Conservation (phyloP, 1,140 invertebrate genomes). For the Calephelis virginiensis region DNA sequence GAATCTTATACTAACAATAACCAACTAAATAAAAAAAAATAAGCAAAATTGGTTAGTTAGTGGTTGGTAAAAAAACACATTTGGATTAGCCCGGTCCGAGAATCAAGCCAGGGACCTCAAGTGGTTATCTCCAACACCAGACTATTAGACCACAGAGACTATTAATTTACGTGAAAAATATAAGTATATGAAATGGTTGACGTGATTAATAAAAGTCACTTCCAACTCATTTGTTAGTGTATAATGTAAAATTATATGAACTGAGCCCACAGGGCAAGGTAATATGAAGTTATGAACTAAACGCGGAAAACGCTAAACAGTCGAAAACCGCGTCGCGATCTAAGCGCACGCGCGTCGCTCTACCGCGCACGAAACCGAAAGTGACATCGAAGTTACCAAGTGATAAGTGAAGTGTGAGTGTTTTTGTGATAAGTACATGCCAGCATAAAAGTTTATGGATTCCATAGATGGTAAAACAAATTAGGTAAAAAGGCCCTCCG, state of each 20-base stretch:
- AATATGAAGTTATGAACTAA: slow-evolving; percentile 13
- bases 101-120: too few species aligned
- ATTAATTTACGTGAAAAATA: too few species aligned
- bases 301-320: slow-evolving; percentile 47
- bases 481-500: neutral
- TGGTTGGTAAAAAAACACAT: too few species aligned
- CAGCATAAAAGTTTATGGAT: neutral
- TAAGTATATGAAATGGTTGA: too few species aligned
- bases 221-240: too few species aligned
- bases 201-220: too few species aligned
- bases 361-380: slow-evolving; percentile 29
- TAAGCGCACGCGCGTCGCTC: slow-evolving; percentile 55
- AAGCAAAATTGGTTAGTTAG: too few species aligned
- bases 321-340: slow-evolving; percentile 62
- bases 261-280: neutral
- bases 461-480: neutral
- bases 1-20: too few species aligned
- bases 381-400: neutral
- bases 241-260: neutral
- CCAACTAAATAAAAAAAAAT: too few species aligned
- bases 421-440: slow-evolving; percentile 1
- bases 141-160: too few species aligned
- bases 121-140: too few species aligned
- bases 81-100: too few species aligned
- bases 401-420: slow-evolving; percentile 14